Conservation (phyloP, 2,113 vertebrate genomes). For the Cairina moschata region DNA sequence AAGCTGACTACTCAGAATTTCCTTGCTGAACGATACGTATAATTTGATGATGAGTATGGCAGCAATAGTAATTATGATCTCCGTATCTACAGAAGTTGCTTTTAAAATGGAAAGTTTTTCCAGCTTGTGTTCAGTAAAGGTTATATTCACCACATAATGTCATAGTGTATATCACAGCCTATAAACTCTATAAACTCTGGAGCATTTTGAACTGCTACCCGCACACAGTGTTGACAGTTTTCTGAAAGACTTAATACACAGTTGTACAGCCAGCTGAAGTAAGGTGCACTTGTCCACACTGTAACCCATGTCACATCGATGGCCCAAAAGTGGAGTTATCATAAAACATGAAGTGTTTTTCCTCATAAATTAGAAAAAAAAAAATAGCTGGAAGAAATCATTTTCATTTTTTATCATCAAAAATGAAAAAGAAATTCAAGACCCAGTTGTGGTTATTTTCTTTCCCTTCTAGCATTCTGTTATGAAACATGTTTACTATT, state of each 20-base stretch:
- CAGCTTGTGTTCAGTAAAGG: background rate
- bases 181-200: background rate
- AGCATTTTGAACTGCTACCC: background rate
- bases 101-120: background rate
- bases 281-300: background rate
- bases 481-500: slow-evolving; percentile 38
- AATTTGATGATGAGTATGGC: background rate
- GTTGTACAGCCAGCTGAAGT: background rate
- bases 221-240: background rate
- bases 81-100: background rate
- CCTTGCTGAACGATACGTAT: background rate
- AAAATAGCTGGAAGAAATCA: background rate
- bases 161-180: background rate
- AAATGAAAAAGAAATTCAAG: background rate
- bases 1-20: background rate
- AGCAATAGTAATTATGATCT: background rate
- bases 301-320: background rate
- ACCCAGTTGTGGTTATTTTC: background rate
- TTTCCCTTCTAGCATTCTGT: slow-evolving; percentile 3
- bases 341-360: background rate
- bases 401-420: background rate
- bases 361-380: background rate
- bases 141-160: background rate
- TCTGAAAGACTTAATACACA: background rate
- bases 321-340: background rate